Conservation (phyloP, 2,797 vertebrate genomes). For the Microcaecilia unicolor region DNA sequence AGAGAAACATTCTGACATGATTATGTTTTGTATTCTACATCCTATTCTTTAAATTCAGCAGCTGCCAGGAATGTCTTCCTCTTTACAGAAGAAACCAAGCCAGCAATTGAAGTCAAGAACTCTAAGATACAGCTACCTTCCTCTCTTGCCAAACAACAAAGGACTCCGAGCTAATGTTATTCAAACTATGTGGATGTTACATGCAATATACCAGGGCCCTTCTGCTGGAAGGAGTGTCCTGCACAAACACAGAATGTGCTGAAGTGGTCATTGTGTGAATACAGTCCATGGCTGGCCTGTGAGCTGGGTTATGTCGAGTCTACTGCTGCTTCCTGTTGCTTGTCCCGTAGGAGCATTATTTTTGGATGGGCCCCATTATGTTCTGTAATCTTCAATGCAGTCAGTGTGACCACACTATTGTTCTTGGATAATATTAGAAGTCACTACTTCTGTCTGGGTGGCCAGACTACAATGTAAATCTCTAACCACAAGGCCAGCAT, state of each 20-base stretch:
- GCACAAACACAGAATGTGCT: conserved; percentile 62
- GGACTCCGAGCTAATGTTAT: conserved; percentile 43
- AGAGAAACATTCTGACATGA: no score
- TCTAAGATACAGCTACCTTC: conserved; percentile 15
- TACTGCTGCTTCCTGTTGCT: conserved; percentile 88
- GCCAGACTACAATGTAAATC: conserved; percentile 53
- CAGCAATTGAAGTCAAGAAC: conserved; percentile 25
- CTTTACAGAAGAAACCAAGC: conserved; percentile 36
- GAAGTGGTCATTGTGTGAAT: conserved; percentile 61
- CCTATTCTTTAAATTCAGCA: conserved; percentile 45
- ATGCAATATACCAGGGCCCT: conserved; percentile 39
- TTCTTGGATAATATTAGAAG: conserved; percentile 74
- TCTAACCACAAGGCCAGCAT: conserved; percentile 39
- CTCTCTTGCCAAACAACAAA: conserved; percentile 40
- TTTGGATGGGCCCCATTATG: conserved; percentile 83
- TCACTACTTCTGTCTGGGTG: conserved; percentile 65
- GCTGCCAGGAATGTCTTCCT: conserved; percentile 39
- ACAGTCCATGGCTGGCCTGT: conserved; percentile 62
- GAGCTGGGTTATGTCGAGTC: conserved; percentile 81
- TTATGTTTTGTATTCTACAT: no score
- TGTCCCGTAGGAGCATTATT: conserved; percentile 82
- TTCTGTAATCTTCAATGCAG: conserved; percentile 88
- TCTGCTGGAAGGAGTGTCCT: conserved; percentile 47
- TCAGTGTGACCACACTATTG: conserved; percentile 76
- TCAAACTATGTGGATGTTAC: conserved; percentile 35